Evolutionary conservation across 1,140 invertebrate species (phyloP), one percentile per base, ranked within the genome.

Genomic region (Chlorops oryzae): DNA sequence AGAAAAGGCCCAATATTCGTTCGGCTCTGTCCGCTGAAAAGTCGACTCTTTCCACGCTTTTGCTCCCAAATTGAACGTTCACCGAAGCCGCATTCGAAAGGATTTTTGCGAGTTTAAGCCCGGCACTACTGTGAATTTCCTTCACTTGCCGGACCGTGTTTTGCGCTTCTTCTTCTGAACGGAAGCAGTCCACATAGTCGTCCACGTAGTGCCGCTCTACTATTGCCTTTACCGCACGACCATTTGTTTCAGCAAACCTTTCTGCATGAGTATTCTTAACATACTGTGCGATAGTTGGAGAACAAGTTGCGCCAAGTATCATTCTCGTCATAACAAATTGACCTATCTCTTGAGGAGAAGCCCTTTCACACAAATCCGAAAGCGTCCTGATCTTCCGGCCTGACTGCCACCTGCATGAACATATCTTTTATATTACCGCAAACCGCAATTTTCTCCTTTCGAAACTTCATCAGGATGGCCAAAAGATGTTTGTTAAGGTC

Each of bases 91-190:
- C 10, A 40, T 51, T 25, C 3, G 21, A 50, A 10, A 22, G 44
- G 37, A 45, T 48, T 5, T 47, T 39, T 47, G 34, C 15, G 6
- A 52, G 41, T 12, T 52, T 50, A 40, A 64, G 61, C 1, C 59
- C 57, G 17, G 52, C 55, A 24, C 28, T 7, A 34, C 44, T 45
- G 48, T 70, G 59, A 12, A 72, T 62, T 20, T 57, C 13, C 4
- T 28, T n/a, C n/a, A n/a, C n/a, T n/a, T n/a, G n/a, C n/a, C n/a
- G n/a, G n/a, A n/a, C n/a, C n/a, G n/a, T n/a, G n/a, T n/a, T n/a
- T n/a, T n/a, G n/a, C n/a, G n/a, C n/a, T n/a, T n/a, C n/a, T n/a
- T n/a, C n/a, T n/a, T n/a, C n/a, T n/a, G n/a, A n/a, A n/a, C n/a
- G n/a, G n/a, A n/a, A n/a, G n/a, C n/a, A n/a, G n/a, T n/a, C n/a